Evolutionary conservation across 2,888 invertebrate genomes (phyloP).

Genomic region (Neoaliturus tenellus): DNA sequence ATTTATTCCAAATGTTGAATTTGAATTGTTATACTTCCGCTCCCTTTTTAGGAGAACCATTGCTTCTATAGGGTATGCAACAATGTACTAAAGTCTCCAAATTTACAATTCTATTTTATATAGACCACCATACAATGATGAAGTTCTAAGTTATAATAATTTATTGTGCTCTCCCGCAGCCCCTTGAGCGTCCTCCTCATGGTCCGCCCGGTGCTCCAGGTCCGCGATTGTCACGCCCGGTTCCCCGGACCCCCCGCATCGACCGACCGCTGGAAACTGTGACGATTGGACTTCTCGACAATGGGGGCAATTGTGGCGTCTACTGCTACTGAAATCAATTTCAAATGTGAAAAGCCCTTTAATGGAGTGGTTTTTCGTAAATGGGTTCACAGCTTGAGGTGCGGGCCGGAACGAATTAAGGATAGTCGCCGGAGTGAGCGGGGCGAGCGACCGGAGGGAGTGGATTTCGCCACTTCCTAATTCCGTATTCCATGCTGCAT

Average conservation of each 20-base stretch:
- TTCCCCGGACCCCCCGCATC: not conserved
- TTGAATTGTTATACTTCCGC: not conserved
- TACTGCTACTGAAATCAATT: constrained; percentile 43
- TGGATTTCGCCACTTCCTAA: constrained; percentile 34
- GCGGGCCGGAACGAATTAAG: constrained; percentile 23
- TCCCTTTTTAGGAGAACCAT: too few relatives aligned
- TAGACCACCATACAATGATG: too few relatives aligned
- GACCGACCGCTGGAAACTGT: constrained; percentile 15
- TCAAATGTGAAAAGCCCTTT: constrained; percentile 30
- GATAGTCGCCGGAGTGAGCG: constrained; percentile 31
- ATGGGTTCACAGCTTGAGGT: constrained; percentile 39
- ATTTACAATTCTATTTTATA: too few relatives aligned
- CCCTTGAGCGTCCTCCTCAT: not conserved
- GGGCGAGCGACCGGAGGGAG: constrained; percentile 1
- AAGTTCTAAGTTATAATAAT: too few relatives aligned
- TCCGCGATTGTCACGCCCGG: not conserved
- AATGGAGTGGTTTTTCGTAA: constrained; percentile 45
- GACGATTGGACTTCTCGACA: constrained; percentile 46
- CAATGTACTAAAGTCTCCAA: too few relatives aligned
- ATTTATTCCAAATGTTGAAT: not conserved
- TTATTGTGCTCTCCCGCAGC: not conserved
- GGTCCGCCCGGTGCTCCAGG: not conserved
- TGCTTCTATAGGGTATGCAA: too few relatives aligned
- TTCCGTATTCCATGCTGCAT: constrained; percentile 31
- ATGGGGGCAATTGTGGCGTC: constrained; percentile 53